These are phyloP conservation scores for Drosophila chauvacae DNA, from an alignment of 1,140 invertebrate species.

Conservation along the genomic window DNA sequence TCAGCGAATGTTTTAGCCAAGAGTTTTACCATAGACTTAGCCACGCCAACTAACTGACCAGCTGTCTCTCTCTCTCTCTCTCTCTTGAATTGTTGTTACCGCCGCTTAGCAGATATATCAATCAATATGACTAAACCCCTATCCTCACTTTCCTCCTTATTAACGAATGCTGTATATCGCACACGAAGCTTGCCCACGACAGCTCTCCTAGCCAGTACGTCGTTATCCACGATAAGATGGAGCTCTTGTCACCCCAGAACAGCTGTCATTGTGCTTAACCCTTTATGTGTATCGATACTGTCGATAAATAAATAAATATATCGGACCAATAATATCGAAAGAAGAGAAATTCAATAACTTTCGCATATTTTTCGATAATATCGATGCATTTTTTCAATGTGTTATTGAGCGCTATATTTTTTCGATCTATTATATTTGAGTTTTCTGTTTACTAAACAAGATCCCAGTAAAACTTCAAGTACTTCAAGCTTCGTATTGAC, in stretches of 20 bases:
- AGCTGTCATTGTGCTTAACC: neutral
- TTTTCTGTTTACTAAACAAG: neutral
- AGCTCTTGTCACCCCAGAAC: neutral
- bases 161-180: neutral
- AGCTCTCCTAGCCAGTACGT: neutral
- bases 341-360: neutral
- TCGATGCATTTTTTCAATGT: neutral
- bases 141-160: neutral
- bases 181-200: slow-evolving; percentile 3
- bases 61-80: slow-evolving; percentile 24
- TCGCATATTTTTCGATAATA: neutral
- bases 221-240: neutral
- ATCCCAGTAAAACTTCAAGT: neutral
- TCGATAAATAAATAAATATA: neutral
- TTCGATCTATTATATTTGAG: neutral
- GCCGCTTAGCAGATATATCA: slow-evolving; percentile 2
- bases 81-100: slow-evolving; percentile 27
- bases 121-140: neutral
- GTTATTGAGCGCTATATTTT: neutral
- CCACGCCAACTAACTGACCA: slow-evolving; percentile 13
- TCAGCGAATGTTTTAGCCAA: slow-evolving; percentile 40
- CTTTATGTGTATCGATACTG: neutral
- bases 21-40: slow-evolving; percentile 38
- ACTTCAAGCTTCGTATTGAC: neutral
- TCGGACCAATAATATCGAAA: neutral